Percentiles rank a stretch among this genome's conserved stretches.
Evolutionary conservation across 2,888 invertebrate genomes (phyloP).

Genomic region (Acanthosepion pharaonis): DNA sequence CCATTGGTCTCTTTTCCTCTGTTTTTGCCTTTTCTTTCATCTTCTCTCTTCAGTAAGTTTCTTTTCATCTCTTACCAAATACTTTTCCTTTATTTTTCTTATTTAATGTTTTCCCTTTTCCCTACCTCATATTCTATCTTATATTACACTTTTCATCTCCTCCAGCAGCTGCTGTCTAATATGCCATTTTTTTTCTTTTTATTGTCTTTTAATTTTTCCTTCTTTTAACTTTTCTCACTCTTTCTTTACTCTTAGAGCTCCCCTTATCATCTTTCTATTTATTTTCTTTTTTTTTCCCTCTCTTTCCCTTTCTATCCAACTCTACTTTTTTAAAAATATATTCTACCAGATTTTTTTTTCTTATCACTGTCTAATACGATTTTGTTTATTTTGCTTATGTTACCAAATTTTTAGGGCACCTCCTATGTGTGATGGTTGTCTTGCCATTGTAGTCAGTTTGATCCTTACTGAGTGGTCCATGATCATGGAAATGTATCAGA

Average conservation of each 20-base stretch:
- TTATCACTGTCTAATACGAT: not conserved
- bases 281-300: not conserved
- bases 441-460: not conserved
- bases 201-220: not conserved
- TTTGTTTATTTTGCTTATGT: not conserved
- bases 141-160: not conserved
- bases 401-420: not conserved
- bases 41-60: not conserved
- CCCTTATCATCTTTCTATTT: not conserved
- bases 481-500: no score
- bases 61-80: not conserved
- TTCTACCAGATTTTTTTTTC: not conserved
- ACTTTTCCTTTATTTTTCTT: not conserved
- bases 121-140: not conserved
- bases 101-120: not conserved
- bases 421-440: not conserved
- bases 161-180: not conserved
- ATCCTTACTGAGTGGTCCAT: no score
- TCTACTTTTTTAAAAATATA: no score
- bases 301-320: not conserved
- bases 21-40: not conserved
- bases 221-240: no score
- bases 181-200: not conserved
- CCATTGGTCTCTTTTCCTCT: not conserved
- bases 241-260: not conserved